Evolutionary conservation across 92 coral and sea anemone species (phyloP).

Genomic region (Micromussa lordhowensis): DNA sequence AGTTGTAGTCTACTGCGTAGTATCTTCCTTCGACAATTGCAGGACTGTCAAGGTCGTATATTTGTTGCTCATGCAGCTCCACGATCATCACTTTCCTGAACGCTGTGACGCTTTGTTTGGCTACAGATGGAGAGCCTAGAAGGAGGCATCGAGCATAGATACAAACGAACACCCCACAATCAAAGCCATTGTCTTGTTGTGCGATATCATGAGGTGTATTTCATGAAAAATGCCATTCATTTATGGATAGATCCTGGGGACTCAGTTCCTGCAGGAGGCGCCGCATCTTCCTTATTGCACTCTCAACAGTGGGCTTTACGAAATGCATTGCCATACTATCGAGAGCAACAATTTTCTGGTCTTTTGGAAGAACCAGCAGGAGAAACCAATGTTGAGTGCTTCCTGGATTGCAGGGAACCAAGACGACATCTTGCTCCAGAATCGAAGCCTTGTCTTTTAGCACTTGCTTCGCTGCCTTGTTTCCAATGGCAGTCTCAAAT

Average conservation of each 20-base stretch:
- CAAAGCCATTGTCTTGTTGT: constrained; percentile 51
- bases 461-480: constrained; percentile 31
- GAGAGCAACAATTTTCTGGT: constrained; percentile 41
- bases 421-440: constrained; percentile 46
- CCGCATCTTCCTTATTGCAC: constrained; percentile 42
- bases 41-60: constrained; percentile 10
- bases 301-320: constrained; percentile 42
- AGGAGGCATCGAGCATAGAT: constrained; percentile 43
- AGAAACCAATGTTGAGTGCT: constrained; percentile 65
- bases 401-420: constrained; percentile 65
- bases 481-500: constrained; percentile 53
- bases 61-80: constrained; percentile 46
- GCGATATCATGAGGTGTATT: constrained; percentile 20
- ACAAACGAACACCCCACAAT: constrained; percentile 59
- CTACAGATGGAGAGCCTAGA: constrained; percentile 39
- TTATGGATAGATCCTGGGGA: constrained; percentile 15
- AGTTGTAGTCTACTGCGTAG: constrained; percentile 43
- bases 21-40: not conserved
- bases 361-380: constrained; percentile 52
- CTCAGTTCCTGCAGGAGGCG: constrained; percentile 1
- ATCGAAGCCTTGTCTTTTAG: constrained; percentile 43
- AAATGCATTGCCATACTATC: constrained; percentile 54
- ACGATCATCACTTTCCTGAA: constrained; percentile 44
- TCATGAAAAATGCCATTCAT: not conserved
- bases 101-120: constrained; percentile 22